These are phyloP conservation scores for Ennomos quercinarius DNA, from an alignment of 2,888 invertebrate genomes.

Conservation along the genomic window DNA sequence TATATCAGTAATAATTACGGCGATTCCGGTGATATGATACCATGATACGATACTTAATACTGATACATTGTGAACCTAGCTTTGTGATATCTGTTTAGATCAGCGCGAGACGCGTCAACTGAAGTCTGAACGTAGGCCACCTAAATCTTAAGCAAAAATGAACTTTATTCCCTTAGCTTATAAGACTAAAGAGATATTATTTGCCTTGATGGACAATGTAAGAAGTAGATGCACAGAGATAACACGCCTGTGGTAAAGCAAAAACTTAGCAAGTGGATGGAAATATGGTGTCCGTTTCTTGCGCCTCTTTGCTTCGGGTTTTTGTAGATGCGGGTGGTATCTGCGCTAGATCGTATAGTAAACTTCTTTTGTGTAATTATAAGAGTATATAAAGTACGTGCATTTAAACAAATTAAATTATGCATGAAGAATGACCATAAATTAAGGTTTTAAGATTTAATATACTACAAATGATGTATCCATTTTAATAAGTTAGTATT, in stretches of 20 bases:
- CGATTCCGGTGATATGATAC: no score
- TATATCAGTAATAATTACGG: no score
- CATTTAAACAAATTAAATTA: constrained; percentile 5
- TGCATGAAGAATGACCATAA: no score
- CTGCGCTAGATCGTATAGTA: constrained; percentile 27
- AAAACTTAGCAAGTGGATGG: constrained; percentile 53
- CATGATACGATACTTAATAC: no score
- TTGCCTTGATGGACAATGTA: constrained; percentile 55
- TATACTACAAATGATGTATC: no score
- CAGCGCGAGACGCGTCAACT: constrained; percentile 60
- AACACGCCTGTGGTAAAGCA: constrained; percentile 53
- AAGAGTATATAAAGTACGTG: neutral
- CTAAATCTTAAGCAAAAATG: constrained; percentile 27
- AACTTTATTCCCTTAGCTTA: constrained; percentile 10
- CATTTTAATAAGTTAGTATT: no score
- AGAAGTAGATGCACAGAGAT: constrained; percentile 43
- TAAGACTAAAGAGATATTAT: constrained; percentile 15
- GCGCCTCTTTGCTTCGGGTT: constrained; percentile 36
- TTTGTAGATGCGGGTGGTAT: constrained; percentile 30
- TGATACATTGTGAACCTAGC: no score
- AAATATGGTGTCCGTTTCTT: constrained; percentile 44
- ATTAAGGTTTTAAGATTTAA: no score
- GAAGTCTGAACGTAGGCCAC: constrained; percentile 26
- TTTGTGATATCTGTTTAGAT: constrained; percentile 54
- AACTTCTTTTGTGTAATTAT: constrained; percentile 11